Percentiles rank a stretch among this genome's conserved stretches.
These are phyloP conservation scores for Pseudorhiza aurosa DNA, from an alignment of 30 jellyfish, hydroid and myxozoan species.

Conservation along the genomic window DNA sequence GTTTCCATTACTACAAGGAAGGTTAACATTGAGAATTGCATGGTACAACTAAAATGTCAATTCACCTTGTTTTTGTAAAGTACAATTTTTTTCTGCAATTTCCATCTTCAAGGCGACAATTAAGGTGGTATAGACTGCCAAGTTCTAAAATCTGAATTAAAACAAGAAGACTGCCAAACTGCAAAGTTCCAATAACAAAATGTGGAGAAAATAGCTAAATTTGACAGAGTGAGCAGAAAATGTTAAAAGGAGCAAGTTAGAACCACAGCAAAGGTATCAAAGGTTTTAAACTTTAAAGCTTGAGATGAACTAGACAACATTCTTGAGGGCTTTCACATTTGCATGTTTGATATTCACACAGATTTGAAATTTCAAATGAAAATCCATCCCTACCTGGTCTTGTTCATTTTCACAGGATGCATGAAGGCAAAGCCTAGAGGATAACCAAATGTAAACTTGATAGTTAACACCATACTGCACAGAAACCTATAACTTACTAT, in stretches of 20 bases:
- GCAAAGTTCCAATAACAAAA: not conserved
- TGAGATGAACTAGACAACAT: too few relatives aligned
- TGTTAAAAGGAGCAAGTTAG: too few relatives aligned
- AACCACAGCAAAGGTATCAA: too few relatives aligned
- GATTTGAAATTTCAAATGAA: not conserved
- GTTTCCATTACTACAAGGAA: not conserved
- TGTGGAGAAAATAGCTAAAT: too few relatives aligned
- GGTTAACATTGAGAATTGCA: not conserved
- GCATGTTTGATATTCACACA: not conserved
- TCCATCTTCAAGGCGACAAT: slow-evolving; percentile 56
- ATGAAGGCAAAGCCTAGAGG: slow-evolving; percentile 63
- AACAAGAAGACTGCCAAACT: slow-evolving; percentile 2
- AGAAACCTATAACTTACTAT: not conserved
- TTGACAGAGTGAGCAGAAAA: too few relatives aligned
- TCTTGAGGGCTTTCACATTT: too few relatives aligned
- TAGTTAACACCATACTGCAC: not conserved
- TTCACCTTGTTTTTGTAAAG: slow-evolving; percentile 76
- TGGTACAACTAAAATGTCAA: too few relatives aligned
- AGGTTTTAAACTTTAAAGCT: too few relatives aligned
- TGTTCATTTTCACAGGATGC: slow-evolving; percentile 75
- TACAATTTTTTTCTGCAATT: slow-evolving; percentile 35
- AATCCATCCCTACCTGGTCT: slow-evolving; percentile 70
- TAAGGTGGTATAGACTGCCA: slow-evolving; percentile 71
- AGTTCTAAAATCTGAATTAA: slow-evolving; percentile 64
- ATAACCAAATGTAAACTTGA: not conserved